These are phyloP conservation scores for Heliangelus exortis DNA, from an alignment of 2,797 vertebrate genomes.

Conservation along the genomic window DNA sequence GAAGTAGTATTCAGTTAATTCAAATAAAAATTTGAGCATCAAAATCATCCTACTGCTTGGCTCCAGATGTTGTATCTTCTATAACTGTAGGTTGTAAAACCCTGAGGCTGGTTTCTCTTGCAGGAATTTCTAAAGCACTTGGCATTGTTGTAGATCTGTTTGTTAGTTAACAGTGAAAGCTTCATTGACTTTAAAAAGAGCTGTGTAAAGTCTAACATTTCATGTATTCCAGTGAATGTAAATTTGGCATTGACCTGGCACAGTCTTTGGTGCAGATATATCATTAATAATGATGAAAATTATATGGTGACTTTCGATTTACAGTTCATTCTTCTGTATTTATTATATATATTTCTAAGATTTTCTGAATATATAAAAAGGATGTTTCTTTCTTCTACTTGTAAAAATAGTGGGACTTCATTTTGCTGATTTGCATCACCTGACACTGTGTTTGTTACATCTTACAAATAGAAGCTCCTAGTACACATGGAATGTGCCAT, in stretches of 20 bases:
- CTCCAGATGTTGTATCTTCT: background rate
- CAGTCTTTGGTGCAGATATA: background rate
- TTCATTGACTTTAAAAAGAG: background rate
- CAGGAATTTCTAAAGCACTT: background rate
- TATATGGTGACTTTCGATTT: background rate
- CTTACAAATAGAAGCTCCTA: background rate
- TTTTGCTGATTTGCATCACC: background rate
- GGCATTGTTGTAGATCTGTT: background rate
- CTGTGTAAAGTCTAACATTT: background rate
- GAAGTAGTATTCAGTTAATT: too few species aligned
- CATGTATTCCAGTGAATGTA: background rate
- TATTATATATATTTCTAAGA: background rate
- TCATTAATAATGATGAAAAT: background rate
- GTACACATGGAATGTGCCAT: too few species aligned
- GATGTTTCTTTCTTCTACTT: background rate
- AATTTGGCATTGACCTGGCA: background rate
- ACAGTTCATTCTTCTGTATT: background rate
- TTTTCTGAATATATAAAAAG: background rate
- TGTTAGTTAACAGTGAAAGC: background rate
- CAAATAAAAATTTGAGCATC: too few species aligned
- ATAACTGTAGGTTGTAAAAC: background rate
- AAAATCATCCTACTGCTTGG: background rate
- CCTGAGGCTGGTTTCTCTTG: background rate
- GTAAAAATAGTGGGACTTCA: background rate
- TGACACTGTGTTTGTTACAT: background rate